Percentiles rank a stretch among this genome's conserved stretches.
Evolutionary conservation across 1,140 invertebrate species (phyloP).

Genomic region (Archegozetes longisetosus): DNA sequence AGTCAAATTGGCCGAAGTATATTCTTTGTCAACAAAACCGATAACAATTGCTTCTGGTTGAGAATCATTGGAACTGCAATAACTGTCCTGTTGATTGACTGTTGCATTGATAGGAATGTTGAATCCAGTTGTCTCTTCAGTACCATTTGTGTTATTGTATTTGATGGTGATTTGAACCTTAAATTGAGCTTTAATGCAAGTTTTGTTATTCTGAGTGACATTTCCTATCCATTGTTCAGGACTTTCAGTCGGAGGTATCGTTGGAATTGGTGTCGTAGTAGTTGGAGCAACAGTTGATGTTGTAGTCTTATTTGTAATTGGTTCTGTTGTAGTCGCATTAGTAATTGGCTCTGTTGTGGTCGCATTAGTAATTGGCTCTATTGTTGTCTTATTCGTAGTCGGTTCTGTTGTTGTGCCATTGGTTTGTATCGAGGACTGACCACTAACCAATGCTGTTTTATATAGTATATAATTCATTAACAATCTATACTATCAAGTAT

Average conservation of each 20-base stretch:
- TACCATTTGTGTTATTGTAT: not conserved
- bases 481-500: too few relatives aligned
- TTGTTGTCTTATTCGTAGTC: constrained; percentile 8
- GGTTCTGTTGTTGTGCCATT: not conserved
- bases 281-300: not conserved
- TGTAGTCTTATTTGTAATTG: not conserved
- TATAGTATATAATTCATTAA: too few relatives aligned
- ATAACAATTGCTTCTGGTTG: constrained; percentile 3
- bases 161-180: not conserved
- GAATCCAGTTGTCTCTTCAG: not conserved
- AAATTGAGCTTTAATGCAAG: constrained; percentile 3
- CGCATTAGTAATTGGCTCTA: not conserved
- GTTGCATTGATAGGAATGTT: not conserved
- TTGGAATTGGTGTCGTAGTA: constrained; percentile 1
- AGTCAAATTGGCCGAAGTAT: not conserved
- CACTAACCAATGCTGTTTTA: not conserved
- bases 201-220: constrained; percentile 2
- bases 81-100: not conserved
- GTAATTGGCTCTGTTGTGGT: not conserved
- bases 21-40: not conserved
- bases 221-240: not conserved
- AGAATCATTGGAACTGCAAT: not conserved
- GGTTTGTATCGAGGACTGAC: not conserved
- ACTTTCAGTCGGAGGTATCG: not conserved
- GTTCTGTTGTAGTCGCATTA: not conserved